Evolutionary conservation across 2,888 invertebrate species (phyloP).

Genomic region (Prenolepis imparis): DNA sequence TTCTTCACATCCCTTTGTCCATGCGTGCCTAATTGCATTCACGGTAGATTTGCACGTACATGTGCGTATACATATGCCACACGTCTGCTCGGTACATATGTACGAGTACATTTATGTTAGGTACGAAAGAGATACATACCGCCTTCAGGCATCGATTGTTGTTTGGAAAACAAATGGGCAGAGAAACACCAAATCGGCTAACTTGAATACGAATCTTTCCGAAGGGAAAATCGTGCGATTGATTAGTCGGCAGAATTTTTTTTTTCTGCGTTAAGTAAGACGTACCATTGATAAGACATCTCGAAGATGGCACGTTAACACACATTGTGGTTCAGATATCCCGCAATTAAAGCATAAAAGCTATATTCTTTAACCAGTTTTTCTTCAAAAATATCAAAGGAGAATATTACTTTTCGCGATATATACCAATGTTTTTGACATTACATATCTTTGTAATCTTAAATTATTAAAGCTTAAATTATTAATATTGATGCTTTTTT

Average conservation of each 20-base stretch:
- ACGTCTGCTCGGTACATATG: too few relatives aligned
- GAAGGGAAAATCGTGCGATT: slow-evolving; percentile 60
- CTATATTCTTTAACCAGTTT: too few relatives aligned
- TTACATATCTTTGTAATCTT: too few relatives aligned
- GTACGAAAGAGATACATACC: slow-evolving; percentile 52
- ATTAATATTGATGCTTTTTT: too few relatives aligned
- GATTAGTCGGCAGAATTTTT: slow-evolving; percentile 61
- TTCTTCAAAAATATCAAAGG: too few relatives aligned
- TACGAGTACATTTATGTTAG: not conserved
- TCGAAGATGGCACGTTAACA: too few relatives aligned
- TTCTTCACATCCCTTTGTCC: not conserved
- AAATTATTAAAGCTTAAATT: too few relatives aligned
- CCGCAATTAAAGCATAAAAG: too few relatives aligned
- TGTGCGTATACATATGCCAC: not conserved
- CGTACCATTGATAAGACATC: not conserved
- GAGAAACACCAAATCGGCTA: slow-evolving; percentile 47
- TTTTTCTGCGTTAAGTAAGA: not conserved
- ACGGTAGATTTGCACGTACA: not conserved
- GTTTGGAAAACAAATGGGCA: slow-evolving; percentile 60
- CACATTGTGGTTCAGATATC: too few relatives aligned
- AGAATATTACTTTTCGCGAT: too few relatives aligned
- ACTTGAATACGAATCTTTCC: slow-evolving; percentile 44
- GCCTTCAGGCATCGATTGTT: slow-evolving; percentile 64
- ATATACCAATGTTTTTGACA: too few relatives aligned
- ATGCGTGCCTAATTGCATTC: slow-evolving; percentile 48